phyloP scores from a whole-genome alignment of 2,113 vertebrate genomes.

The Noctilio leporinus region DNA sequence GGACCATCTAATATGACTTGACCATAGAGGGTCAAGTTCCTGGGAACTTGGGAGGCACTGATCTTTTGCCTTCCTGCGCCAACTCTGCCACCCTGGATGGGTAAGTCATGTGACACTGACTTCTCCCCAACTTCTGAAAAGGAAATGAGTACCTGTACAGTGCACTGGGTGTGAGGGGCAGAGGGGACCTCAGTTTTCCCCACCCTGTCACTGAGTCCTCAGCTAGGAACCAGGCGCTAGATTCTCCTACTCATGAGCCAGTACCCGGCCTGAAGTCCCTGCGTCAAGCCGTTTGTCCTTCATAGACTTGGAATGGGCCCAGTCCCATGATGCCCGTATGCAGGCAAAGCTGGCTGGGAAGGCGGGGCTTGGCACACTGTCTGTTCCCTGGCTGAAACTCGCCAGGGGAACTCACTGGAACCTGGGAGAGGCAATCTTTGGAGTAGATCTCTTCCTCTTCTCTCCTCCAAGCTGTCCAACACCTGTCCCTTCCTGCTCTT shows the following conservation, averaged over 20 bases:
- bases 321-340: rapidly evolving
- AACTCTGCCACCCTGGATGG: neutral
- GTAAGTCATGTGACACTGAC: neutral
- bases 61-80: neutral
- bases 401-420: neutral
- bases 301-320: neutral
- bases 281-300: neutral
- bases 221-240: neutral
- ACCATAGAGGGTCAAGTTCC: neutral
- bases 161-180: neutral
- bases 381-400: rapidly evolving
- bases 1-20: neutral
- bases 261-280: neutral
- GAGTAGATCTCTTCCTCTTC: neutral
- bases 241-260: neutral
- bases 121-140: neutral
- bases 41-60: neutral
- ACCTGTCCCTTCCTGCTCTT: neutral
- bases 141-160: neutral
- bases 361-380: neutral
- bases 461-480: neutral
- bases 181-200: neutral
- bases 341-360: neutral
- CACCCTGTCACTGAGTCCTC: neutral
- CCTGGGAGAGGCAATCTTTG: neutral